phyloP scores from a whole-genome alignment of 2,113 vertebrate species.

The Capreolus pygargus region DNA sequence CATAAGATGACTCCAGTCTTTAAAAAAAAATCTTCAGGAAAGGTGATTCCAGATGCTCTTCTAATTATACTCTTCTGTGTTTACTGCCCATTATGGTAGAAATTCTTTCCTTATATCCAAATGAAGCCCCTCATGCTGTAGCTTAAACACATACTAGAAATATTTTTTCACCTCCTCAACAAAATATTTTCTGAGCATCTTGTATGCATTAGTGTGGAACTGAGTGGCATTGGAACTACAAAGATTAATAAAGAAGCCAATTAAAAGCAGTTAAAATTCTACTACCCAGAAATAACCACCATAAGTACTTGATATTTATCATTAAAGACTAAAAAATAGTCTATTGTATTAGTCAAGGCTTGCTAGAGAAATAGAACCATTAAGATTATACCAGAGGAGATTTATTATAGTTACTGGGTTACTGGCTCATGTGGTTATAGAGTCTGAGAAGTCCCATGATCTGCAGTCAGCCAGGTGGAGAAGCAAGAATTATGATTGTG shows the following conservation, averaged over 20 bases:
- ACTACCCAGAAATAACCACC: neutral
- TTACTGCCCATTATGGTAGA: neutral
- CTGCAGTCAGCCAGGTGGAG: neutral
- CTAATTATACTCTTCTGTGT: neutral
- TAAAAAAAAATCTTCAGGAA: constrained; percentile 8
- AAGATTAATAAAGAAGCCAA: neutral
- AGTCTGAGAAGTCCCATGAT: neutral
- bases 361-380: neutral
- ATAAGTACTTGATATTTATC: neutral
- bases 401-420: neutral
- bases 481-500: neutral
- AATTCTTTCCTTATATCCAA: neutral
- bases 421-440: no score
- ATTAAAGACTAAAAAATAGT: neutral
- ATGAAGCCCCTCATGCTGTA: neutral
- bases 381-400: neutral
- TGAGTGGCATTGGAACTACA: neutral
- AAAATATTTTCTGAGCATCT: neutral
- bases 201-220: neutral
- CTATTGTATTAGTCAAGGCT: neutral
- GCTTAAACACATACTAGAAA: neutral
- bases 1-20: neutral
- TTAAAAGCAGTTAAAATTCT: neutral
- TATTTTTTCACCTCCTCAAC: neutral
- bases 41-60: neutral